These are phyloP conservation scores for Cheilosia variabilis DNA, from an alignment of 2,888 invertebrate genomes.

Conservation along the genomic window DNA sequence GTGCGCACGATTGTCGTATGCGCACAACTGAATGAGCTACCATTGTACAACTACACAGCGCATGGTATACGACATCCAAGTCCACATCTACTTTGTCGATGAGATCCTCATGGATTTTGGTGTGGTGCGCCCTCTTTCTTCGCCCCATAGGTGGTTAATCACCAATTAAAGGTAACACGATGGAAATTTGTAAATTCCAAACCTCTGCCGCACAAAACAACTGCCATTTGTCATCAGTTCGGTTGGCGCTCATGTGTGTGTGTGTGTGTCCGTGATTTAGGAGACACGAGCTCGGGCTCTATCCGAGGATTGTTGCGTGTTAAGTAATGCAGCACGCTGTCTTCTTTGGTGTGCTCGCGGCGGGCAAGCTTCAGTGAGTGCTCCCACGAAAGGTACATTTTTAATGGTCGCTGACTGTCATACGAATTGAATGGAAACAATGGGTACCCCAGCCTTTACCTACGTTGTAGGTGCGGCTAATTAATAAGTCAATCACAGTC, in stretches of 20 bases:
- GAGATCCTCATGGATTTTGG: constrained; percentile 46
- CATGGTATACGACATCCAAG: neutral
- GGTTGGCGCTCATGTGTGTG: neutral
- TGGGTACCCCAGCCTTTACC: neutral
- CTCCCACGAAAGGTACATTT: neutral
- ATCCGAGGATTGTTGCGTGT: constrained; percentile 8
- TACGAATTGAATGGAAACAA: constrained; percentile 5
- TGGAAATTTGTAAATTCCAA: constrained; percentile 81
- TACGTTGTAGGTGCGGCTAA: constrained; percentile 5
- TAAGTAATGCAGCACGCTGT: constrained; percentile 24
- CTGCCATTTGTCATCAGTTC: constrained; percentile 64
- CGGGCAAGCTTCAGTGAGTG: constrained; percentile 24
- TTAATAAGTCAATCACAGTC: constrained; percentile 46
- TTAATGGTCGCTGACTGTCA: neutral
- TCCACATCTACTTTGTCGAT: constrained; percentile 4
- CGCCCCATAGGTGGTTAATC: constrained; percentile 82
- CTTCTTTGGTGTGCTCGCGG: constrained; percentile 8
- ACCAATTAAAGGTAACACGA: constrained; percentile 83
- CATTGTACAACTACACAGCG: constrained; percentile 19
- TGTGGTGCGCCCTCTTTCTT: constrained; percentile 9
- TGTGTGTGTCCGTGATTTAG: constrained; percentile 42
- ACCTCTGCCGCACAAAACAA: constrained; percentile 38
- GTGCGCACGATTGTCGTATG: neutral
- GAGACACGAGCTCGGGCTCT: constrained; percentile 47
- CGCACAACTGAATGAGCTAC: constrained; percentile 46